Base-by-base conservation (phyloP, 2,888 invertebrate species). In the Sycophila texana region DNA sequence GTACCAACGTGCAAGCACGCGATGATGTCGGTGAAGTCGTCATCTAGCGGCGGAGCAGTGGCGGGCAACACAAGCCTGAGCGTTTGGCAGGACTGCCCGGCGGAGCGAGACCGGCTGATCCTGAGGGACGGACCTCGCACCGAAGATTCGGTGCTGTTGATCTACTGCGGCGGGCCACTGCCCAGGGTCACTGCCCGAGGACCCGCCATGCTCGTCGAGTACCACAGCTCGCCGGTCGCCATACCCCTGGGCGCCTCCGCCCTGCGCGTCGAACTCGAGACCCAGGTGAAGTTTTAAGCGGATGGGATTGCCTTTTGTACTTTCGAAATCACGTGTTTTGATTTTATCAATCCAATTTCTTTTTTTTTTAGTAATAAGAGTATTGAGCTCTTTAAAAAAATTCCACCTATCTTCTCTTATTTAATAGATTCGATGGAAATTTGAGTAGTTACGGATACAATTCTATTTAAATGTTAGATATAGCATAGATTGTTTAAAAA, bases 1-100 rank as follows among this genome's bases (percentile, higher is more conserved):
- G 95, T 96, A 82, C 96, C 97, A 16, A 96, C 95, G 63, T 97
- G 97, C 91, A 97, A 97, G 89, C 96, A 96, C 91, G 97, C 97
- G 55, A 96, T 97, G 95, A 95, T 97, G 85, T 95, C 96, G 20
- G 95, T 97, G 4, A 89, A 87, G 76, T 85, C 86, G 0, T 86
- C 86, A 4, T 76, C 86, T 2, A 82, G 81, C 14, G 65, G 85
- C 83, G 0, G 80, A 68, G 1, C 83, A 0, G 30, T 66, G 3
- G 20, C 65, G n/a, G 16, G 22, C 12, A 88, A 87, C 39, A 70
- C 82, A 0, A 87, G 83, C 49, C 92, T 96, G 85, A 93, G 94
- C 81, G 96, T 96, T 75, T 96, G 96, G 96, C 92, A 94, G 82
- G 96, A 96, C 87, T 97, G 97, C 88, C 95, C 95, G 0, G 94